phyloP scores from a whole-genome alignment of 2,888 invertebrate genomes.

The Drosophila dives region DNA sequence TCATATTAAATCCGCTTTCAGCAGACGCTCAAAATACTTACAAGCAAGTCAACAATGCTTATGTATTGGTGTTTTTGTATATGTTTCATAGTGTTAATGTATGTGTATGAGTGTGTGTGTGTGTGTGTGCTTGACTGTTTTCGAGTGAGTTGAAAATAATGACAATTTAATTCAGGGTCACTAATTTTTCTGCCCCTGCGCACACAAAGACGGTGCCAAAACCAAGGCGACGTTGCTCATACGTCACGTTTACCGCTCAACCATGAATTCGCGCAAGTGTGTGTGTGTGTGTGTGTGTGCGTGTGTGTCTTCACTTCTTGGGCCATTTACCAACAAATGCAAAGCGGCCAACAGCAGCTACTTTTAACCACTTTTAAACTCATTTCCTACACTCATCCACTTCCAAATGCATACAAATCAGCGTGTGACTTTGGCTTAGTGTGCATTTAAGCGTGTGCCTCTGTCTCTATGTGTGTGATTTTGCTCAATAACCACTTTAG shows the following conservation, averaged over 20 bases:
- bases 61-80: constrained; percentile 8
- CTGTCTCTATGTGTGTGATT: constrained; percentile 18
- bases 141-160: constrained; percentile 81
- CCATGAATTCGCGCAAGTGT: constrained; percentile 41
- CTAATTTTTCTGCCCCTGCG: constrained; percentile 79
- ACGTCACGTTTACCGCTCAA: constrained; percentile 62
- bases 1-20: constrained; percentile 80
- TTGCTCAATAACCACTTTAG: constrained; percentile 56
- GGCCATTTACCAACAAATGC: constrained; percentile 61
- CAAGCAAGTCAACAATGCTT: constrained; percentile 19
- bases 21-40: constrained; percentile 51
- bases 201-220: constrained; percentile 65
- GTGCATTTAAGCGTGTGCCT: constrained; percentile 1
- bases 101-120: constrained; percentile 8
- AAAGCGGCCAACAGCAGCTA: constrained; percentile 52
- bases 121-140: constrained; percentile 56
- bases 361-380: constrained; percentile 77
- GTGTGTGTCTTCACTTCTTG: constrained; percentile 63
- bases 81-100: constrained; percentile 7
- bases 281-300: constrained; percentile 12
- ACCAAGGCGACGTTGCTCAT: constrained; percentile 61
- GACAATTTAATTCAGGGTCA: constrained; percentile 82
- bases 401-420: constrained; percentile 64
- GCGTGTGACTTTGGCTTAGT: constrained; percentile 11
- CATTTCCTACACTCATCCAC: constrained; percentile 73